These are phyloP conservation scores for Phorcus lineatus DNA, from an alignment of 2,888 invertebrate genomes.

Conservation along the genomic window DNA sequence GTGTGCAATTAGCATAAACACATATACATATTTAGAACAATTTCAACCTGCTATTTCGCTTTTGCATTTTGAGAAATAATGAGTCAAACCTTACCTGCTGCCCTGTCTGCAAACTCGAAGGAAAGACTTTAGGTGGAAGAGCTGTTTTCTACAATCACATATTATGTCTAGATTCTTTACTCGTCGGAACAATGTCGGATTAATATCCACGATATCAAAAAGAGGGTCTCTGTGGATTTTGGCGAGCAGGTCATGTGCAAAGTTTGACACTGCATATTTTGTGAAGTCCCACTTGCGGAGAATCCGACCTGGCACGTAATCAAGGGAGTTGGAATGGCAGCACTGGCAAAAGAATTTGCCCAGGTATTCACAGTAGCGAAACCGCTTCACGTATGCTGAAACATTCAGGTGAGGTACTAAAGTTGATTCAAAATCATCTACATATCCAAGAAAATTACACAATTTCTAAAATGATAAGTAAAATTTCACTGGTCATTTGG, in stretches of 20 bases:
- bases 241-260: conserved; percentile 85
- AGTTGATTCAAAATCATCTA: too few species aligned
- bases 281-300: conserved; percentile 78
- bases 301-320: conserved; percentile 80
- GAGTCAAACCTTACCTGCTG: conserved; percentile 48
- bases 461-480: too few species aligned
- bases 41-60: too few species aligned
- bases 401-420: not conserved
- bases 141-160: conserved; percentile 81
- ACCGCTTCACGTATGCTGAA: conserved; percentile 82
- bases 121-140: conserved; percentile 84
- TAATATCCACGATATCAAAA: conserved; percentile 85
- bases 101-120: conserved; percentile 86
- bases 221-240: conserved; percentile 87
- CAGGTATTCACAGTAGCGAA: conserved; percentile 88
- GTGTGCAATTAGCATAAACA: too few species aligned
- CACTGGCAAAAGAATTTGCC: conserved; percentile 91
- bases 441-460: too few species aligned
- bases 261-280: conserved; percentile 88
- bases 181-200: conserved; percentile 82
- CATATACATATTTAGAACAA: too few species aligned
- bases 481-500: too few species aligned
- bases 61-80: not conserved
- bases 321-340: conserved; percentile 87
- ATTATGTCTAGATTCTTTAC: conserved; percentile 81